These are phyloP conservation scores for Carassius auratus DNA, from an alignment of 2,113 vertebrate genomes.

Conservation along the genomic window DNA sequence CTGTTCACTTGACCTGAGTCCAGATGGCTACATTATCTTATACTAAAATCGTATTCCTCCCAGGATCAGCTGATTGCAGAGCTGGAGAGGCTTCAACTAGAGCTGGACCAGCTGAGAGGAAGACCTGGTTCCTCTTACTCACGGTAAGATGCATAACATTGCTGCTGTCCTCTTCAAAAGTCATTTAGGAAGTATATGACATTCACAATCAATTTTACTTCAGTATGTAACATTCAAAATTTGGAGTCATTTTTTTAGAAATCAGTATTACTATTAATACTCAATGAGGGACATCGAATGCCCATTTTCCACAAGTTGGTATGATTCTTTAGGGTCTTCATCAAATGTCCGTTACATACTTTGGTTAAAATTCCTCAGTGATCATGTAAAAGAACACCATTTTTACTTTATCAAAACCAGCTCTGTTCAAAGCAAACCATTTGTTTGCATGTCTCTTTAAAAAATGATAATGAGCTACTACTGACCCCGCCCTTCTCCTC, in stretches of 20 bases:
- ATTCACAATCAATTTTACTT: not conserved
- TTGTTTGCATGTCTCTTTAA: no score
- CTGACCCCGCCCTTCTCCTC: no score
- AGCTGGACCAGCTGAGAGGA: constrained; percentile 87
- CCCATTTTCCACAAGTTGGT: no score
- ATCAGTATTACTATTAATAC: no score
- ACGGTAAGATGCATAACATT: constrained; percentile 72
- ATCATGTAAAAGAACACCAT: no score
- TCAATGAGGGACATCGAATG: no score
- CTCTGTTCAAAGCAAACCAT: no score
- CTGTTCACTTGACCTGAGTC: not conserved
- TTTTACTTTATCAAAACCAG: no score
- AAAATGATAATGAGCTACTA: no score
- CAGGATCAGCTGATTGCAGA: constrained; percentile 89
- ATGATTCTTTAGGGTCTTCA: no score
- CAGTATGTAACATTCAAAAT: not conserved
- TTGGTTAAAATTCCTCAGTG: no score
- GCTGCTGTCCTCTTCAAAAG: not conserved
- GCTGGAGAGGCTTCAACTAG: constrained; percentile 88
- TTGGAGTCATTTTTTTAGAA: not conserved
- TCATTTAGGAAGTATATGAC: not conserved
- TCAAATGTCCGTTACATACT: no score
- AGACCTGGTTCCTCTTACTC: constrained; percentile 86
- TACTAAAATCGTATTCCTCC: constrained; percentile 2
- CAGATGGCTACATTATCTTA: not conserved